Evolutionary conservation across 2,888 invertebrate genomes (phyloP).

Genomic region (Miltochrista miniata): DNA sequence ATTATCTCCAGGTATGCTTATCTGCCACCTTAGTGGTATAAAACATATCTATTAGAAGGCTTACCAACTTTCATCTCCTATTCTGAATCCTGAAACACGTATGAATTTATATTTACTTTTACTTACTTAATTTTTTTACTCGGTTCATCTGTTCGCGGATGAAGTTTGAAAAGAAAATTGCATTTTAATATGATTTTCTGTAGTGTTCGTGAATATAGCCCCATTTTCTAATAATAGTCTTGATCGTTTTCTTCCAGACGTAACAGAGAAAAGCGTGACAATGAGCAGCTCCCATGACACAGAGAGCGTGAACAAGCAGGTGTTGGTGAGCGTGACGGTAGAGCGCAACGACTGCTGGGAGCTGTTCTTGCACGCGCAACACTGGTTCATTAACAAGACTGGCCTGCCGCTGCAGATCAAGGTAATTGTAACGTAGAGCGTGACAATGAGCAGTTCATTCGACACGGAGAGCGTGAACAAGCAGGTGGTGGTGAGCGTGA

Average conservation of each 20-base stretch:
- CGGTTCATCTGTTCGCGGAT: too few relatives aligned
- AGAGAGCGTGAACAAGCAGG: constrained; percentile 85
- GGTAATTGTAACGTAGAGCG: constrained; percentile 72
- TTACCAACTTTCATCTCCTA: too few relatives aligned
- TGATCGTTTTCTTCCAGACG: constrained; percentile 58
- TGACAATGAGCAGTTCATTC: constrained; percentile 86
- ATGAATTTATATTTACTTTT: too few relatives aligned
- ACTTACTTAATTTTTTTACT: too few relatives aligned
- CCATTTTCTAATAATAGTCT: not conserved
- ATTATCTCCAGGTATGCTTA: constrained; percentile 81
- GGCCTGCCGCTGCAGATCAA: constrained; percentile 92
- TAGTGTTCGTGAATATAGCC: too few relatives aligned
- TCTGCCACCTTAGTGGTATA: too few relatives aligned
- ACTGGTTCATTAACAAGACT: constrained; percentile 95
- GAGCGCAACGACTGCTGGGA: constrained; percentile 86
- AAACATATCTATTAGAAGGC: too few relatives aligned
- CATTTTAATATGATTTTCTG: too few relatives aligned
- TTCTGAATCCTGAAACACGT: too few relatives aligned
- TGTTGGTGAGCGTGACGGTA: constrained; percentile 87
- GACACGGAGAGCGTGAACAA: constrained; percentile 86
- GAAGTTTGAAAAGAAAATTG: too few relatives aligned
- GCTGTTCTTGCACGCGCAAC: constrained; percentile 89
- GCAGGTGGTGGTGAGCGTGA: constrained; percentile 87
- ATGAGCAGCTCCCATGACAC: constrained; percentile 87
- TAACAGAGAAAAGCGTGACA: constrained; percentile 85